Conservation (phyloP, 2,113 vertebrate species). For the Echinops telfairi region DNA sequence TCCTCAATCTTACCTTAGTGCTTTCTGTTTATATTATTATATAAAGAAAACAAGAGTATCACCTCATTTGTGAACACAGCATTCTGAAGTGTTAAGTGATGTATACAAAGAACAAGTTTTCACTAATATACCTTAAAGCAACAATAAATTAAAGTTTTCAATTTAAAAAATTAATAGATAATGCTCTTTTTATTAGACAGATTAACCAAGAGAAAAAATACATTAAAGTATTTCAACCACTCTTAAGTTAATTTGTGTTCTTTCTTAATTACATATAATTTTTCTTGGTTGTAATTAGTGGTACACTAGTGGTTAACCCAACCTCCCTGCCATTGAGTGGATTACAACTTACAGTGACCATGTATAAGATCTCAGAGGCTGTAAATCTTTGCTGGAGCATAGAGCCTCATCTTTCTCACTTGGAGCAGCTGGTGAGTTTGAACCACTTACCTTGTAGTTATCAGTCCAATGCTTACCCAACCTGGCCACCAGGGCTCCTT, state of each 20-base stretch:
- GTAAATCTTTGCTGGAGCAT: too few relatives aligned
- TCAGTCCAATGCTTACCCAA: too few relatives aligned
- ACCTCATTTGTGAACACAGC: background rate
- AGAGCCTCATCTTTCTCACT: too few relatives aligned
- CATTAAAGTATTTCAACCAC: slow-evolving; percentile 39
- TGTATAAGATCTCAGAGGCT: too few relatives aligned
- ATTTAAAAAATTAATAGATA: slow-evolving; percentile 34
- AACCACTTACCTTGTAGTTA: too few relatives aligned
- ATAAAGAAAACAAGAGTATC: background rate
- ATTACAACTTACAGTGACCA: too few relatives aligned
- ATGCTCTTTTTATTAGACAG: slow-evolving; percentile 55
- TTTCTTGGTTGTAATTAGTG: slow-evolving; percentile 64
- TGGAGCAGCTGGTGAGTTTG: too few relatives aligned
- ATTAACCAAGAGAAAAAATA: background rate
- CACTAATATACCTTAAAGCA: background rate
- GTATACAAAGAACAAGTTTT: slow-evolving; percentile 12
- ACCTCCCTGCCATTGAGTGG: too few relatives aligned
- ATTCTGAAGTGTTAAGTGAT: slow-evolving; percentile 19
- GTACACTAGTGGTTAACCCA: slow-evolving; percentile 53
- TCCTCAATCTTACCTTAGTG: slow-evolving; percentile 24
- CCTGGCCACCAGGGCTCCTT: too few relatives aligned
- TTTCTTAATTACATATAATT: slow-evolving; percentile 50
- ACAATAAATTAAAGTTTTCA: slow-evolving; percentile 61
- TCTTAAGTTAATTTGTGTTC: slow-evolving; percentile 60
- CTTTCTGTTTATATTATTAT: slow-evolving; percentile 34